A percentile compares a stretch with the other conserved stretches of the same genome.
Conservation (phyloP, 2,888 invertebrate species). For the Andrena hattorfiana region DNA sequence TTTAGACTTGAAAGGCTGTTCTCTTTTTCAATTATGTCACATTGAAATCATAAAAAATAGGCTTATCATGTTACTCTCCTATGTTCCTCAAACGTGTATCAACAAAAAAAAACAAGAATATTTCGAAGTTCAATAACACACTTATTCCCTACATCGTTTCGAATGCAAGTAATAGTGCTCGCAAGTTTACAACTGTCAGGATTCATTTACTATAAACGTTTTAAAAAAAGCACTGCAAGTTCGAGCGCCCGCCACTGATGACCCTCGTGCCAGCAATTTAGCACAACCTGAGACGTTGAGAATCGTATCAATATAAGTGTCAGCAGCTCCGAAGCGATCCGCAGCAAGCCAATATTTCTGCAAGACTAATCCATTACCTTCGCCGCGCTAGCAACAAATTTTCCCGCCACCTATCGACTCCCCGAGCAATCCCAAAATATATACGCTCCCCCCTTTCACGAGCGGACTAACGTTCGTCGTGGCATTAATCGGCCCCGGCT, state of each 20-base stretch:
- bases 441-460: slow-evolving; percentile 1
- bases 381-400: slow-evolving; percentile 10
- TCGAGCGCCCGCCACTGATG: background rate
- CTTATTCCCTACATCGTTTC: no score
- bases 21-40: no score
- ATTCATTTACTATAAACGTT: no score
- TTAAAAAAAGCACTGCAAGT: background rate
- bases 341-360: background rate
- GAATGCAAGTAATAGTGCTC: no score
- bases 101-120: no score
- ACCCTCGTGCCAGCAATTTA: no score
- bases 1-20: no score
- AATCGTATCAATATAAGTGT: background rate
- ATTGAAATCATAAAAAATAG: no score
- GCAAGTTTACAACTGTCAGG: no score
- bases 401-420: slow-evolving; percentile 5
- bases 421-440: background rate
- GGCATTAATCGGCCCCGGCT: slow-evolving; percentile 52
- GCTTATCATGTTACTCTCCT: no score
- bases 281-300: background rate
- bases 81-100: no score
- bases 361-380: background rate
- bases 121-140: no score
- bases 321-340: background rate
- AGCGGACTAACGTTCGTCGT: slow-evolving; percentile 51